Evolutionary conservation across 2,113 vertebrate species (phyloP), one percentile per base, ranked within the genome.

Genomic region (Origma solitaria): DNA sequence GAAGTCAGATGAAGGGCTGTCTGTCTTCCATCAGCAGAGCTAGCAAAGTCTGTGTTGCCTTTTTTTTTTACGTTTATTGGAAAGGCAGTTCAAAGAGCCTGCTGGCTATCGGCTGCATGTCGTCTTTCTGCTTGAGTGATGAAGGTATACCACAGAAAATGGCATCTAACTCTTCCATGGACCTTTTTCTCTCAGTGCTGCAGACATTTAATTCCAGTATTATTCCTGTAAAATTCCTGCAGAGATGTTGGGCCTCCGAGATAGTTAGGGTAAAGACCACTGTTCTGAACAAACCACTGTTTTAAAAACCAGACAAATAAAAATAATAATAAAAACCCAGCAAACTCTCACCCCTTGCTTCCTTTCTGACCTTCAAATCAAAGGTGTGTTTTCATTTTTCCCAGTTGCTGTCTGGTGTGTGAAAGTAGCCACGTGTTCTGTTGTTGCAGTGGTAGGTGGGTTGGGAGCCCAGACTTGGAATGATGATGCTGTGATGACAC

Each of bases 1-100:
- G 50, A 95, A 76, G 68, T 64, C 44, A 78, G 57, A 86, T 88
- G 69, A 86, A 93, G 77, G 78, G 79, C 72, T 93, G 58, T 25
- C 82, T 86, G 0, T 72, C 64, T 95, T 83, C 60, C 84, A 83
- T 92, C 72, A 82, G 80, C 53, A 64, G 60, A 56, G 44, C 37
- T 80, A 68, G 51, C 44, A 64, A 42, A 68, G 72, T n/a, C 45
- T 84, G 6, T 40, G 51, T 23, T 82, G 57, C 22, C 10, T 51
- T 78, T 53, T 54, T 87, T 92, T 90, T 64, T 20, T 11, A 21
- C 7, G 0, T 69, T 54, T 62, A 56, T 21, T 35, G 45, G 51
- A 83, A 93, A 81, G 42, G 79, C 35, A 65, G 40, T 58, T 22
- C 18, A 18, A 56, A 93, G 38, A 84, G 28, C 13, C 23, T 90